phyloP scores from a whole-genome alignment of 2,113 vertebrate species.

The Stictonetta naevosa region DNA sequence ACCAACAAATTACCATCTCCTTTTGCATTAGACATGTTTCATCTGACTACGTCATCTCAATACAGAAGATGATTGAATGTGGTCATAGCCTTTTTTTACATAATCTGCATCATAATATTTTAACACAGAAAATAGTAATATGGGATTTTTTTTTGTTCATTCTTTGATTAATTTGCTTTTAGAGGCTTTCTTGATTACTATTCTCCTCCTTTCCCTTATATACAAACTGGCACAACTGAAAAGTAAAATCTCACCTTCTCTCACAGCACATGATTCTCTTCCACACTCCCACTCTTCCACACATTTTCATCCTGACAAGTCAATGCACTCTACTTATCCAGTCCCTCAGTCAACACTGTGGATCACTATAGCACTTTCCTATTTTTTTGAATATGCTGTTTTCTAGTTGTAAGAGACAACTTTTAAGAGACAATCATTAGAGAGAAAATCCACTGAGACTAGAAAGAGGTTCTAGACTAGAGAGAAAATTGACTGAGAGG shows the following conservation, averaged over 20 bases:
- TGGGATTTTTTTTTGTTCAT: background rate
- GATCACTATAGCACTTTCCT: background rate
- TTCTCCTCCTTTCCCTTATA: background rate
- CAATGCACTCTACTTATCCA: background rate
- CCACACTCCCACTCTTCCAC: background rate
- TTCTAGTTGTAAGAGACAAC: background rate
- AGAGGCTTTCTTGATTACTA: too few species aligned
- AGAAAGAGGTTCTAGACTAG: background rate
- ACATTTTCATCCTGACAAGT: background rate
- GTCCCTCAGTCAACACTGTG: too few species aligned
- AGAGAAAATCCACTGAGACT: background rate
- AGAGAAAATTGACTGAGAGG: background rate
- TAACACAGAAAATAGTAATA: background rate
- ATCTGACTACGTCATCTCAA: background rate
- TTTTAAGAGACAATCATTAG: too few species aligned
- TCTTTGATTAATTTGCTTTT: background rate
- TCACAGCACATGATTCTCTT: background rate
- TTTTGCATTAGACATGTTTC: background rate
- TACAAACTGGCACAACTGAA: background rate
- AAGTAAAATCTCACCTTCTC: background rate
- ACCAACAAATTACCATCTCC: fast-evolving
- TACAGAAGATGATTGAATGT: background rate
- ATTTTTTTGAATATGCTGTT: background rate
- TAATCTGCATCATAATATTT: background rate
- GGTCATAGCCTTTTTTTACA: too few species aligned